phyloP scores from a whole-genome alignment of 2,888 invertebrate species.

The Pseudeuparius sepicola region DNA sequence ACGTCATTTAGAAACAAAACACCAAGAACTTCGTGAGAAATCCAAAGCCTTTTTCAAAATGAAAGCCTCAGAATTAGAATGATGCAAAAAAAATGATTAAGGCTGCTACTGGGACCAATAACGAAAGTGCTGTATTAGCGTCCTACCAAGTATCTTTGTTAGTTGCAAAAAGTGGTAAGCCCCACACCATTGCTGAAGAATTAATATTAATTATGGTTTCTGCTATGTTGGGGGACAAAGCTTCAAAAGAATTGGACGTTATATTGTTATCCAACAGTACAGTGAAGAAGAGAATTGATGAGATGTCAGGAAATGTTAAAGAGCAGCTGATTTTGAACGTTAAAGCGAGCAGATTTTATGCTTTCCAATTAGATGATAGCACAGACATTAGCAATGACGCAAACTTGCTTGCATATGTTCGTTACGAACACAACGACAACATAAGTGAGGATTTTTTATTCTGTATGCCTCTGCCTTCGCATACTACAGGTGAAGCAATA shows the following conservation, averaged over 20 bases:
- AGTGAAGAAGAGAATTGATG: conserved; percentile 16
- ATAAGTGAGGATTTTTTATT: conserved; percentile 17
- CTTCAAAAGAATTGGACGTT: conserved; percentile 18
- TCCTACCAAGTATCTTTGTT: conserved; percentile 28
- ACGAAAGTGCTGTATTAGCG: conserved; percentile 25
- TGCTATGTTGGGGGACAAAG: conserved; percentile 17
- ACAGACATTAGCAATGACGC: conserved; percentile 20
- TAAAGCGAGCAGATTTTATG: conserved; percentile 20
- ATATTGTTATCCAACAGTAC: conserved; percentile 16
- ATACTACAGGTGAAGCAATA: conserved; percentile 18
- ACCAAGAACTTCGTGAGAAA: conserved; percentile 18
- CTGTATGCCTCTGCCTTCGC: conserved; percentile 16
- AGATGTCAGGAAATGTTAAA: too few relatives aligned
- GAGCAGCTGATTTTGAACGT: conserved; percentile 18
- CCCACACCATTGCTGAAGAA: conserved; percentile 30
- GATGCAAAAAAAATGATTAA: conserved; percentile 16
- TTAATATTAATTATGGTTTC: conserved; percentile 23
- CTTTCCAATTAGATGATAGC: conserved; percentile 24
- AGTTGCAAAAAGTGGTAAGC: conserved; percentile 28
- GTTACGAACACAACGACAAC: conserved; percentile 6
- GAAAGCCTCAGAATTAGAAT: conserved; percentile 16
- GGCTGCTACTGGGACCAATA: conserved; percentile 16
- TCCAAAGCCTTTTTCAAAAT: conserved; percentile 17
- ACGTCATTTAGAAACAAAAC: conserved; percentile 17
- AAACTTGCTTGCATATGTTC: conserved; percentile 17